Evolutionary conservation across 2,888 invertebrate genomes (phyloP).

Genomic region (Drosophila hawaiiensis): DNA sequence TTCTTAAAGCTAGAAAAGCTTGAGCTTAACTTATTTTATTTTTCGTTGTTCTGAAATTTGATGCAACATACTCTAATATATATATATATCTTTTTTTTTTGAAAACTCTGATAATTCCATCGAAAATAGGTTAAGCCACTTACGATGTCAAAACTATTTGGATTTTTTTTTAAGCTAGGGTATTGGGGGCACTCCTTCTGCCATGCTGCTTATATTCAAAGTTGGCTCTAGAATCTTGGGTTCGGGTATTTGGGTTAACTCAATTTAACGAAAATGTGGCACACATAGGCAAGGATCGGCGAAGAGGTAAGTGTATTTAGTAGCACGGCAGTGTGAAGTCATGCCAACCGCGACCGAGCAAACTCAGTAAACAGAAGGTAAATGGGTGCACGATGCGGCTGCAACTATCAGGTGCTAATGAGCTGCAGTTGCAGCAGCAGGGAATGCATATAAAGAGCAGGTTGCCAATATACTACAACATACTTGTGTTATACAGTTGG

Average conservation of each 20-base stretch:
- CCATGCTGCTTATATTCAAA: conserved; percentile 37
- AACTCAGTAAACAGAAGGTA: conserved; percentile 44
- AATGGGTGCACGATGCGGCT: conserved; percentile 35
- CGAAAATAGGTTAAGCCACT: not conserved
- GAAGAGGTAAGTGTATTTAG: conserved; percentile 5
- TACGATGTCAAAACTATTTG: not conserved
- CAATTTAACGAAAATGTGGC: conserved; percentile 63
- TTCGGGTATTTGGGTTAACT: conserved; percentile 48
- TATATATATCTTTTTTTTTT: not conserved
- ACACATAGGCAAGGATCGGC: conserved; percentile 36
- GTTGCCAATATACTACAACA: conserved; percentile 32
- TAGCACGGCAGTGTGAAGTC: conserved; percentile 24
- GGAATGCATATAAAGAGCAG: conserved; percentile 15
- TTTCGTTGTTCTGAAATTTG: not conserved
- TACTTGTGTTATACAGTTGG: conserved; percentile 53
- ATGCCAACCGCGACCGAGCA: conserved; percentile 68
- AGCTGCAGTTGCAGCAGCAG: conserved; percentile 57
- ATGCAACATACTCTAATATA: not conserved
- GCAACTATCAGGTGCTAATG: conserved; percentile 69
- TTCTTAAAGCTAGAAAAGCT: not conserved
- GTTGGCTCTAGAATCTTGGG: conserved; percentile 14
- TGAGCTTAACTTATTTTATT: not conserved
- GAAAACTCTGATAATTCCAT: not conserved
- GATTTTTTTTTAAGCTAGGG: not conserved
- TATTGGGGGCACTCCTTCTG: not conserved